Evolutionary conservation across 1,140 invertebrate species (phyloP).

Genomic region (Aphaenogaster floridana): DNA sequence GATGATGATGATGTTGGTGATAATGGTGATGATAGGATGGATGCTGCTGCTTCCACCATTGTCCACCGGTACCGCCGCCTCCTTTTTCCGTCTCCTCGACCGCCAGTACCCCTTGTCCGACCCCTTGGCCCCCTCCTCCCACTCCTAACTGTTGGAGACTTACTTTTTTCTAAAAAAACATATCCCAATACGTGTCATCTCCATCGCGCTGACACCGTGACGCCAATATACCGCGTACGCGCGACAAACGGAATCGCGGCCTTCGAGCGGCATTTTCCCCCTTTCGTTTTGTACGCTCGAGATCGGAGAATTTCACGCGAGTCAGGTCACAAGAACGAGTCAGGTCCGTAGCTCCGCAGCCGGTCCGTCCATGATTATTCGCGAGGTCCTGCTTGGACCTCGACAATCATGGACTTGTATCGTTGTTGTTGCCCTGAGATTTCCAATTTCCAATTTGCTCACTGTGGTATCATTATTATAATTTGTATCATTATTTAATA

Average conservation of each 20-base stretch:
- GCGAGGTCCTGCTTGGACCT: neutral
- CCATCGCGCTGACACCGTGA: constrained; percentile 18
- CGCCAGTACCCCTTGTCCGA: constrained; percentile 82
- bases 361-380: neutral
- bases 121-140: constrained; percentile 81
- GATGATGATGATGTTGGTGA: constrained; percentile 81
- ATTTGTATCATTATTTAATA: neutral
- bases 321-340: neutral
- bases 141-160: constrained; percentile 83
- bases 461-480: neutral
- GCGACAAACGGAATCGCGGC: neutral
- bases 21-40: constrained; percentile 80
- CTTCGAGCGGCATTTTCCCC: neutral
- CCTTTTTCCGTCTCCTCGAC: constrained; percentile 79
- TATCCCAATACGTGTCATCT: constrained; percentile 69
- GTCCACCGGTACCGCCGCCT: constrained; percentile 79
- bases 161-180: constrained; percentile 86
- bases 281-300: neutral
- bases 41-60: constrained; percentile 85
- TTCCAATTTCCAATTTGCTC: neutral
- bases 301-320: constrained; percentile 11
- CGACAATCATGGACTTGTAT: neutral
- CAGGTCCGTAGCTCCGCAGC: neutral
- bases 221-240: neutral
- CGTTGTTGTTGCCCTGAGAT: neutral